A percentile compares a stretch with the other conserved stretches of the same genome.
Evolutionary conservation across 2,888 invertebrate species (phyloP).

Genomic region (Andrena chrysosceles): DNA sequence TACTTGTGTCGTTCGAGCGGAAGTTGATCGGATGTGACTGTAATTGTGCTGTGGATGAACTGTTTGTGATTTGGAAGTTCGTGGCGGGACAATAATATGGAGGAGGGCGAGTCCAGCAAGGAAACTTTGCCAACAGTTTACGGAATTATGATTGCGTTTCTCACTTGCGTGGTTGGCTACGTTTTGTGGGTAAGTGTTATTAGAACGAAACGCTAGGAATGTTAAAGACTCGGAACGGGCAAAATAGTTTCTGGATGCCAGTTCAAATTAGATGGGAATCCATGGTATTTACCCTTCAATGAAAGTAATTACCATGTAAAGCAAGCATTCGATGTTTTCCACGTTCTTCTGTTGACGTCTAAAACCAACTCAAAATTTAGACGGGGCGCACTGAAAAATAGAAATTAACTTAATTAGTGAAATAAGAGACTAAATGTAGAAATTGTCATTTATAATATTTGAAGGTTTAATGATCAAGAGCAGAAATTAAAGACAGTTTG

Average conservation of each 20-base stretch:
- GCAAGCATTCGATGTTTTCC: not conserved
- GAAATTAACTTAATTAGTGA: too few relatives aligned
- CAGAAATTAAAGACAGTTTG: too few relatives aligned
- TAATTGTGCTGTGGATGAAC: not conserved
- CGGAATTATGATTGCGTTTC: conserved; percentile 82
- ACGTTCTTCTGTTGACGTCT: not conserved
- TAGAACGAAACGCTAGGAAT: not conserved
- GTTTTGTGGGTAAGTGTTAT: conserved; percentile 81
- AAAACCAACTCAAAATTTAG: too few relatives aligned
- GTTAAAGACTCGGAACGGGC: not conserved
- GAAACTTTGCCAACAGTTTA: conserved; percentile 81
- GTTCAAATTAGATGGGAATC: not conserved
- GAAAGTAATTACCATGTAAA: not conserved
- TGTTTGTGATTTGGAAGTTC: conserved; percentile 19
- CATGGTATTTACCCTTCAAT: not conserved
- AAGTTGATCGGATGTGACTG: not conserved
- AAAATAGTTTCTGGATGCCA: not conserved
- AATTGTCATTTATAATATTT: too few relatives aligned
- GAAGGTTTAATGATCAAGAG: too few relatives aligned
- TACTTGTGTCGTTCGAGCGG: conserved; percentile 3
- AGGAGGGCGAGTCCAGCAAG: conserved; percentile 67
- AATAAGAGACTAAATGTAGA: too few relatives aligned
- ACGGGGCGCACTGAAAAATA: too few relatives aligned
- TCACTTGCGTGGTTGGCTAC: conserved; percentile 81
- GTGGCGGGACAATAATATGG: conserved; percentile 62